A percentile compares a stretch with the other conserved stretches of the same genome.
Evolutionary conservation across 2,113 vertebrate genomes (phyloP).

Genomic region (Plotosus lineatus): DNA sequence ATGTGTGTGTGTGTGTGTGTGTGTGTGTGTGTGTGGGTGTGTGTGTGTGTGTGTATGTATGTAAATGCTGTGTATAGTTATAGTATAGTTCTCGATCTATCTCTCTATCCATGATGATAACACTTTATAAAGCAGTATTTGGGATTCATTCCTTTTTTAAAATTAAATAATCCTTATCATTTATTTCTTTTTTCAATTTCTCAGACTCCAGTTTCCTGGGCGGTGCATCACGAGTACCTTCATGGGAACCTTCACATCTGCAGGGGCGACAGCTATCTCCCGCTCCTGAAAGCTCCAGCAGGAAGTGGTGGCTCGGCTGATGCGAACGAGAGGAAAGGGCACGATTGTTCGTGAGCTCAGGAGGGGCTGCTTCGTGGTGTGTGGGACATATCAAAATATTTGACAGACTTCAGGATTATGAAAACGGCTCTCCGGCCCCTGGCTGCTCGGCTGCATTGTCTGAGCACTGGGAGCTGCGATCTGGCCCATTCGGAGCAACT

Average conservation of each 20-base stretch:
- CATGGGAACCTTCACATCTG: constrained; percentile 97
- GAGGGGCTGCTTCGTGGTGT: constrained; percentile 95
- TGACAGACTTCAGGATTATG: constrained; percentile 98
- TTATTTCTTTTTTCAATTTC: neutral
- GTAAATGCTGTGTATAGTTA: too few relatives aligned
- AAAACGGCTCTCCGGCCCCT: constrained; percentile 84
- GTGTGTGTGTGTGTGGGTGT: too few relatives aligned
- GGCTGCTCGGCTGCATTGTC: constrained; percentile 91
- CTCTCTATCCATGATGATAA: too few relatives aligned
- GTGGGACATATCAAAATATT: constrained; percentile 99
- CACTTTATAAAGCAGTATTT: too few relatives aligned
- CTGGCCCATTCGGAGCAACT: constrained; percentile 85
- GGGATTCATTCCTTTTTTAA: too few relatives aligned
- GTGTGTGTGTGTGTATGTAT: too few relatives aligned
- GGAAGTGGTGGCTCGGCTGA: constrained; percentile 88
- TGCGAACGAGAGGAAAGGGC: constrained; percentile 86
- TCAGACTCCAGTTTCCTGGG: neutral
- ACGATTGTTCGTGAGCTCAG: constrained; percentile 68
- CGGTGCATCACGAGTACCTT: constrained; percentile 61
- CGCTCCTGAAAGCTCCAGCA: constrained; percentile 93
- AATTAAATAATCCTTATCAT: too few relatives aligned
- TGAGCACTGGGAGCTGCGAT: constrained; percentile 86
- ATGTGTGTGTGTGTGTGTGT: too few relatives aligned
- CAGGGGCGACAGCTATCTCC: constrained; percentile 80
- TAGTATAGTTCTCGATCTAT: too few relatives aligned